phyloP scores from a whole-genome alignment of 2,113 vertebrate species.

The Otis tarda region DNA sequence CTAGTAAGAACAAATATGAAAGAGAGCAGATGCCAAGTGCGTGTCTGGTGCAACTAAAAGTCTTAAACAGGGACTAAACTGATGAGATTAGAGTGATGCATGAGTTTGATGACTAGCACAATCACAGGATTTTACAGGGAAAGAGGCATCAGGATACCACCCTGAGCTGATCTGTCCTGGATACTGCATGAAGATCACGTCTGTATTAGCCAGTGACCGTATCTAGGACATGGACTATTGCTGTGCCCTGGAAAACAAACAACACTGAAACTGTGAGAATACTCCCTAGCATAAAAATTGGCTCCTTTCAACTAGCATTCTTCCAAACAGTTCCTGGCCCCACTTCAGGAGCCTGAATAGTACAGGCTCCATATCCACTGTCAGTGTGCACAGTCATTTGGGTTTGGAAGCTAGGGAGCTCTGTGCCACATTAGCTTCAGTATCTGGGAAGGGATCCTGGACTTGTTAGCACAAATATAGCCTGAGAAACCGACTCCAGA shows the following conservation, averaged over 20 bases:
- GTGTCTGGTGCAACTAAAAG: background rate
- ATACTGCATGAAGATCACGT: background rate
- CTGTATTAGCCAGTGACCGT: fast-evolving
- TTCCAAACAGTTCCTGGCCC: background rate
- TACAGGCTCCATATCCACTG: background rate
- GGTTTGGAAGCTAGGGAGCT: background rate
- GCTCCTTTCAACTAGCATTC: background rate
- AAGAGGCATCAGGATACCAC: background rate
- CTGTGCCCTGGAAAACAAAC: background rate
- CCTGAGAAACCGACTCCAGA: background rate
- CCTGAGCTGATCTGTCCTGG: background rate
- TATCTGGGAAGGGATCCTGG: background rate
- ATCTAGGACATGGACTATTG: fast-evolving
- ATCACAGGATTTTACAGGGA: background rate
- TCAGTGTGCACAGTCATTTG: background rate
- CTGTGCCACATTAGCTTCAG: background rate
- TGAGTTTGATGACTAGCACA: background rate
- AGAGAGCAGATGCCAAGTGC: background rate
- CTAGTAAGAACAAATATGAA: background rate
- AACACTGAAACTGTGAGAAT: background rate
- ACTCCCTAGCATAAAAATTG: background rate
- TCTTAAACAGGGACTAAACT: background rate
- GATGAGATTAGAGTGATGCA: background rate
- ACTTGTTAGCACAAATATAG: background rate
- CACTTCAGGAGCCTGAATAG: background rate